These are phyloP conservation scores for Mylabris sibirica DNA, from an alignment of 2,888 invertebrate genomes.

Conservation along the genomic window DNA sequence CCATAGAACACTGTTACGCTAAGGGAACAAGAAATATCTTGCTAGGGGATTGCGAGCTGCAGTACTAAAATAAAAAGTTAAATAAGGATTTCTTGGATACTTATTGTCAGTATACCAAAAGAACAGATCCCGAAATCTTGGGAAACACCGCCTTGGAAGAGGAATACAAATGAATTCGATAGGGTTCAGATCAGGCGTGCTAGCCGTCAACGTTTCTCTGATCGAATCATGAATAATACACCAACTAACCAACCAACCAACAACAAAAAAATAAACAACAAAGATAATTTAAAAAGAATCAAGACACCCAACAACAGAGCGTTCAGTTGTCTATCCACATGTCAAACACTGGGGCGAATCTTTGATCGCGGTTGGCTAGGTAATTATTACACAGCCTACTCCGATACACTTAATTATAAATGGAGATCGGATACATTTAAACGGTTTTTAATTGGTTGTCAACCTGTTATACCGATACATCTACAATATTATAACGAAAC, in stretches of 20 bases:
- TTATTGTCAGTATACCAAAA: too few species aligned
- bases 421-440: slow-evolving; percentile 55
- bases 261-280: background rate
- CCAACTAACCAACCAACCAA: background rate
- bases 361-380: slow-evolving; percentile 55
- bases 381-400: slow-evolving; percentile 56
- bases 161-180: background rate
- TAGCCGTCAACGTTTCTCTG: background rate
- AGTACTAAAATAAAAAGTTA: too few species aligned
- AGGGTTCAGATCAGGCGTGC: background rate
- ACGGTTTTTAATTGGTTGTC: slow-evolving; percentile 60
- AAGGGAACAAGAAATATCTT: too few species aligned
- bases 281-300: slow-evolving; percentile 20
- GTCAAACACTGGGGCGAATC: slow-evolving; percentile 51
- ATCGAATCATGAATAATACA: background rate
- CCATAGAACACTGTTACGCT: too few species aligned
- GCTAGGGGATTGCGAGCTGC: too few species aligned
- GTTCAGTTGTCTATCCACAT: slow-evolving; percentile 55
- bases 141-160: too few species aligned
- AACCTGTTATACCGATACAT: slow-evolving; percentile 55
- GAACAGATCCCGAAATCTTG: too few species aligned
- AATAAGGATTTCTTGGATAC: too few species aligned
- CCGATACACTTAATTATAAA: slow-evolving; percentile 60
- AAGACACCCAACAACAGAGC: slow-evolving; percentile 36
- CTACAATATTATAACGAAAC: slow-evolving; percentile 3